Evolutionary conservation across 2,113 vertebrate genomes (phyloP).

Genomic region (Bos indicus): DNA sequence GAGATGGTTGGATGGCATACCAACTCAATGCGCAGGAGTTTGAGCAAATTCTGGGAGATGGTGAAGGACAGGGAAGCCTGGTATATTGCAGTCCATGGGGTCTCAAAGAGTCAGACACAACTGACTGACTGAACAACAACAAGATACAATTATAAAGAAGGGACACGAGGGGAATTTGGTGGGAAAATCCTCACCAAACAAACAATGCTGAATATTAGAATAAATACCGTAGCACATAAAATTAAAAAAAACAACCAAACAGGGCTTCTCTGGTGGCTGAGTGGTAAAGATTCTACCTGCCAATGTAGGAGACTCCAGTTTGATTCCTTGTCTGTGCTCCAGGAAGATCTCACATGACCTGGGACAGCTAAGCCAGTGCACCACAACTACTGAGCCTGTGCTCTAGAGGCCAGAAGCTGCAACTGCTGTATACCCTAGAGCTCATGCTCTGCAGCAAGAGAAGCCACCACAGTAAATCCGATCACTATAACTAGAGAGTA

Average conservation of each 20-base stretch:
- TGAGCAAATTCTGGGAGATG: neutral
- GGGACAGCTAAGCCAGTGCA: neutral
- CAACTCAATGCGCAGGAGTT: neutral
- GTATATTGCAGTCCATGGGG: neutral
- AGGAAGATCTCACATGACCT: neutral
- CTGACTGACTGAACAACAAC: neutral
- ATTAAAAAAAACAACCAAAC: neutral
- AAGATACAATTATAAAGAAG: neutral
- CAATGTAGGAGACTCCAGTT: neutral
- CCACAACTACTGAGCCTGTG: neutral
- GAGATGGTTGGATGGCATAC: neutral
- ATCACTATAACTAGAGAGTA: neutral
- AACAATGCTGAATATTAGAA: neutral
- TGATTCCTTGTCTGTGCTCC: neutral
- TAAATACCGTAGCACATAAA: neutral
- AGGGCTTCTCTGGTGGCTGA: neutral
- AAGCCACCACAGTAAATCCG: neutral
- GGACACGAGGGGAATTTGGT: neutral
- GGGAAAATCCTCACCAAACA: neutral
- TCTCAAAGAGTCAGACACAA: neutral
- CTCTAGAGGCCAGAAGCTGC: neutral
- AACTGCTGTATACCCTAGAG: neutral
- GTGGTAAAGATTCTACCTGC: neutral
- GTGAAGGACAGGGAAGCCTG: neutral
- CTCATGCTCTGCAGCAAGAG: neutral